phyloP scores from a whole-genome alignment of 2,113 vertebrate species.

The Syngnathus typhle region DNA sequence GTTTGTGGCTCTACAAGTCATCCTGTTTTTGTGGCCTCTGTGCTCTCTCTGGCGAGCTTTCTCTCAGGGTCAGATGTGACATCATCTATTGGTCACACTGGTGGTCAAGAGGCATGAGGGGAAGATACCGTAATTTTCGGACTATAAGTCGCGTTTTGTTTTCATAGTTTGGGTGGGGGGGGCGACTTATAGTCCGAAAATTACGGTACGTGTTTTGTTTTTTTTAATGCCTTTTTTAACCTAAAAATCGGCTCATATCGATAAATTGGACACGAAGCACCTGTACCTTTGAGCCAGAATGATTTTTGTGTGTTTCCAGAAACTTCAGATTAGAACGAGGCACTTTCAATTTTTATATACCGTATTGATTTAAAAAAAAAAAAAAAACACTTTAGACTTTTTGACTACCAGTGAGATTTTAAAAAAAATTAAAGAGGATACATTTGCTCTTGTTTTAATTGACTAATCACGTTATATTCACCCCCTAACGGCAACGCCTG shows the following conservation, averaged over 20 bases:
- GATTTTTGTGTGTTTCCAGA: not conserved
- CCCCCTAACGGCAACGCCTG: not conserved
- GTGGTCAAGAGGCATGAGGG: conserved; percentile 45
- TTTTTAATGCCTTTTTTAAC: too few species aligned
- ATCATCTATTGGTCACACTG: conserved; percentile 56
- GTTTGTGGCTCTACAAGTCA: conserved; percentile 72
- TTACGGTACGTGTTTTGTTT: too few species aligned
- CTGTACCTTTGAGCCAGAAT: too few species aligned
- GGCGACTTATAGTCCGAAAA: too few species aligned
- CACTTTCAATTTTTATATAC: too few species aligned
- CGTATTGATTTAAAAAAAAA: too few species aligned
- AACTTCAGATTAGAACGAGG: not conserved
- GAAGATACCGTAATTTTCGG: too few species aligned
- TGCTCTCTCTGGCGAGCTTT: conserved; percentile 11
- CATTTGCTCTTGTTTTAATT: conserved; percentile 1
- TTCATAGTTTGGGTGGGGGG: too few species aligned
- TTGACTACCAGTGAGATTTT: not conserved
- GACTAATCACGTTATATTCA: conserved; percentile 1
- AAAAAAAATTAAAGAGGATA: not conserved
- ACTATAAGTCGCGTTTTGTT: too few species aligned
- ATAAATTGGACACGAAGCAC: too few species aligned
- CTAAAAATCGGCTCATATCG: too few species aligned
- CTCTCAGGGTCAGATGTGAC: conserved; percentile 46
- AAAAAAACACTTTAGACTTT: too few species aligned
- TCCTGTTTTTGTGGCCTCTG: conserved; percentile 62